Evolutionary conservation across 2,113 vertebrate species (phyloP).

Genomic region (Antennarius striatus): DNA sequence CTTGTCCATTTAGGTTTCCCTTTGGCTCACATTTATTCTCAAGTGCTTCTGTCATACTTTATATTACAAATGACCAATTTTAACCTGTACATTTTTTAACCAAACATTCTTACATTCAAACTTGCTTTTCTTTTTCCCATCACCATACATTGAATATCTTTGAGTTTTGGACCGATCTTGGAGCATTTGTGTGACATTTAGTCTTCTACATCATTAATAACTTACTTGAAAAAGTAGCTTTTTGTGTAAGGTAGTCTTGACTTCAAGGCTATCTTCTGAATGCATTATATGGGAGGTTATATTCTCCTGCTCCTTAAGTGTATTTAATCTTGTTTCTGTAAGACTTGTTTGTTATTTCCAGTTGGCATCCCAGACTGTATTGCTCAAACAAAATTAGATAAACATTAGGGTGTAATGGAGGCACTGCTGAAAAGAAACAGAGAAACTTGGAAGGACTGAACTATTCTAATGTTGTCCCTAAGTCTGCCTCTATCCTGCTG

Average conservation of each 20-base stretch:
- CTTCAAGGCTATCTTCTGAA: neutral
- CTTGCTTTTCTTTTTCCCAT: neutral
- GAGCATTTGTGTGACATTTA: neutral
- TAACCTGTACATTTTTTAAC: too few relatives aligned
- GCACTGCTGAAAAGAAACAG: slow-evolving; percentile 43
- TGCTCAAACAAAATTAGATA: slow-evolving; percentile 62
- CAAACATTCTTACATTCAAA: too few relatives aligned
- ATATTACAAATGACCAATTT: too few relatives aligned
- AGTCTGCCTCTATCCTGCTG: slow-evolving; percentile 58
- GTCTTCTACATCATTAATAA: neutral
- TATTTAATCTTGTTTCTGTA: slow-evolving; percentile 37
- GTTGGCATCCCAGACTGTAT: slow-evolving; percentile 40
- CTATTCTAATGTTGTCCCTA: slow-evolving; percentile 50
- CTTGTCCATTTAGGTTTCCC: too few relatives aligned
- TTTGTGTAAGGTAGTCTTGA: neutral
- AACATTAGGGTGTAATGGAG: slow-evolving; percentile 43
- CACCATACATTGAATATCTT: neutral
- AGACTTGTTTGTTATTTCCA: slow-evolving; percentile 40
- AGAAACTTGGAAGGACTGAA: slow-evolving; percentile 30
- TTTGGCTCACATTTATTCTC: too few relatives aligned
- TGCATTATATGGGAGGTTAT: neutral
- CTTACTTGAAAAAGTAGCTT: neutral
- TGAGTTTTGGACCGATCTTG: neutral
- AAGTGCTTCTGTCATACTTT: too few relatives aligned
- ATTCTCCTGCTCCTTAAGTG: neutral